Conservation (phyloP, 2,113 vertebrate species). For the Laterallus jamaicensis region DNA sequence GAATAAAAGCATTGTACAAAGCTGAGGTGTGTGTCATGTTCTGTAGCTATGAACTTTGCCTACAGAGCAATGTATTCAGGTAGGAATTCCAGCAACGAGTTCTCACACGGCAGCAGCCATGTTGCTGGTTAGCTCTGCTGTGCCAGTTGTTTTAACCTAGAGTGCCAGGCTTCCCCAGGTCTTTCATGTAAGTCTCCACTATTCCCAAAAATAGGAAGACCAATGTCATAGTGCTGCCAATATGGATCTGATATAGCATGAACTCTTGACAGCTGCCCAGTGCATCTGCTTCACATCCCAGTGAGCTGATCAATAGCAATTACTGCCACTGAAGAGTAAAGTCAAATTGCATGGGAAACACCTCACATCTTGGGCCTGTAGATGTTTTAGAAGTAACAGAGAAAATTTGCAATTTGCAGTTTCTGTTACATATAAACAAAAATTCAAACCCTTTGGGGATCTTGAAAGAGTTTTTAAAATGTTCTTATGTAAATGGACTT, state of each 20-base stretch:
- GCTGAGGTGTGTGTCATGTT: not conserved
- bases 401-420: not conserved
- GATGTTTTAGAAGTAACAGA: not conserved
- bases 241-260: accelerated
- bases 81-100: not conserved
- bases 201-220: not conserved
- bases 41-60: not conserved
- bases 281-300: accelerated
- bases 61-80: not conserved
- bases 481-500: not conserved
- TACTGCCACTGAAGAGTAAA: not conserved
- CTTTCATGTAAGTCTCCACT: not conserved
- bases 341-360: not conserved
- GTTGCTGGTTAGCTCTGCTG: not conserved
- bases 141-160: not conserved
- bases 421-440: not conserved
- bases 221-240: not conserved
- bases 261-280: not conserved
- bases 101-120: not conserved
- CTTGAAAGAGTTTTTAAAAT: not conserved
- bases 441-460: not conserved
- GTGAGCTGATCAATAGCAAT: not conserved
- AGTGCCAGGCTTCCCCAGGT: not conserved
- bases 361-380: not conserved
- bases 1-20: not conserved